These are phyloP conservation scores for Premnoplex brunnescens DNA, from an alignment of 2,797 vertebrate species.

Conservation along the genomic window DNA sequence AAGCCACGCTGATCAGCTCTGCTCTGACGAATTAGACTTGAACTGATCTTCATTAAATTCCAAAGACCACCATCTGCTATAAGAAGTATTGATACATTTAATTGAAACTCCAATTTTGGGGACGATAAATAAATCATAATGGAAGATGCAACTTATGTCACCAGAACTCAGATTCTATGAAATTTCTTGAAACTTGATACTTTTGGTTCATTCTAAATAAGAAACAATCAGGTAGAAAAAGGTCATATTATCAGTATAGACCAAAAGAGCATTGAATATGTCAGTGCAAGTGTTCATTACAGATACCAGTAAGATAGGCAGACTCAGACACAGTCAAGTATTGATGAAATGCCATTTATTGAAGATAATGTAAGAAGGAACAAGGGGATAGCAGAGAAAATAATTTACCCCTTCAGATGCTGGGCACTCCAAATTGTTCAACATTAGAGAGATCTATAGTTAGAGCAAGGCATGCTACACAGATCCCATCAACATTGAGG, in stretches of 20 bases:
- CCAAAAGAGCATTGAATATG: neutral
- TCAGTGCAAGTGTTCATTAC: neutral
- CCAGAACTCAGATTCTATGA: neutral
- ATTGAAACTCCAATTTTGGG: neutral
- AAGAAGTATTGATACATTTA: neutral
- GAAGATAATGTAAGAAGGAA: neutral
- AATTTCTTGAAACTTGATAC: neutral
- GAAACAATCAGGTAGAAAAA: neutral
- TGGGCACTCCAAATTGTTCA: neutral
- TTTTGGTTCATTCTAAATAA: neutral
- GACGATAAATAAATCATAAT: accelerated
- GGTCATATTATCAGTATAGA: neutral
- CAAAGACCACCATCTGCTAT: neutral
- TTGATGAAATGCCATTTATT: neutral
- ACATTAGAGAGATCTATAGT: neutral
- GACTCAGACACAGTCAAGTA: neutral
- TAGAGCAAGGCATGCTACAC: neutral
- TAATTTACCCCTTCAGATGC: neutral
- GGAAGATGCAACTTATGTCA: neutral
- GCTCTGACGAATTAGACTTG: neutral
- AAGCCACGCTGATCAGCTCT: neutral
- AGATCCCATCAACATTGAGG: neutral
- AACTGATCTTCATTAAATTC: neutral
- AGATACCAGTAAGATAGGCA: neutral
- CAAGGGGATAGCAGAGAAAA: neutral